Conservation (phyloP, 2,797 vertebrate species). For the Aselliscus stoliczkanus region DNA sequence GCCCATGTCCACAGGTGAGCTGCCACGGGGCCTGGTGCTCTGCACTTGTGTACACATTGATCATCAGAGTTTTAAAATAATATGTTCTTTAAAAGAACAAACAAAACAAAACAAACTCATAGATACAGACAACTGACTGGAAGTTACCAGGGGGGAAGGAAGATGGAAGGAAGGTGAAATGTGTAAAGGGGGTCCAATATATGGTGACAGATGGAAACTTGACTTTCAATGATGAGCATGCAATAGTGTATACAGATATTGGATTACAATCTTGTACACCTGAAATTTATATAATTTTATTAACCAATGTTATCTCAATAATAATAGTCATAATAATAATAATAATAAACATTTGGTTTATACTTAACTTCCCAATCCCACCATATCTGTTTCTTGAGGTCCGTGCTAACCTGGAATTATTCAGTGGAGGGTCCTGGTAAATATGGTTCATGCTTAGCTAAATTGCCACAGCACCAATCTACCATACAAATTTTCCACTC, state of each 20-base stretch:
- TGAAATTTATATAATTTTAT: background rate
- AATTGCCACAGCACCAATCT: too few species aligned
- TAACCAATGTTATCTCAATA: background rate
- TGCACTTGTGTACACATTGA: rapidly evolving
- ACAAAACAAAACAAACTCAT: background rate
- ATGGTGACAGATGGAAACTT: background rate
- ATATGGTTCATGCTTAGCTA: background rate
- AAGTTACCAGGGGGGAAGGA: background rate
- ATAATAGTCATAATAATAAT: background rate
- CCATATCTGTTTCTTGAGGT: background rate
- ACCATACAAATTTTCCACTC: background rate
- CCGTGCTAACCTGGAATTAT: background rate
- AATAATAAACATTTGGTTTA: background rate
- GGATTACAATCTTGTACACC: background rate
- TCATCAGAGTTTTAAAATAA: background rate
- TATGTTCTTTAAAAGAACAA: background rate
- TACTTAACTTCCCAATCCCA: background rate
- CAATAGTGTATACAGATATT: background rate
- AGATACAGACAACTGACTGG: background rate
- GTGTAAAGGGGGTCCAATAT: background rate
- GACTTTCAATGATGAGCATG: background rate
- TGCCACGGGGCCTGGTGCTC: rapidly evolving
- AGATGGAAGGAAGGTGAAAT: background rate
- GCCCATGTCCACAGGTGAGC: rapidly evolving
- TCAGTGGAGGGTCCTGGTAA: background rate